Base-by-base conservation (phyloP, 1,140 invertebrate species). In the Meloidogyne chitwoodi region DNA sequence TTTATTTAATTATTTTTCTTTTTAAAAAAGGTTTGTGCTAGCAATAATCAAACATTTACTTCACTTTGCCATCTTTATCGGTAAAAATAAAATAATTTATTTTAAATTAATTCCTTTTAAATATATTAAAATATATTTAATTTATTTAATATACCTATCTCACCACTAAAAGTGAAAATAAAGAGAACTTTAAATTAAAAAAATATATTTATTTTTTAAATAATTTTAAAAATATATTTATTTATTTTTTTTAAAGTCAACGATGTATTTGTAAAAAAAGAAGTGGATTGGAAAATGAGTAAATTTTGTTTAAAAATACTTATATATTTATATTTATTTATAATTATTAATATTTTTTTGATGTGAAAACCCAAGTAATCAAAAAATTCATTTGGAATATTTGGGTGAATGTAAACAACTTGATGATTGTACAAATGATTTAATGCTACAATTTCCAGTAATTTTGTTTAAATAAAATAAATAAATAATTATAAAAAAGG, bases 21-120 rank as follows among this genome's bases (percentile, higher is more conserved):
- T 24, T 67, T 22, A 38, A 82, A 82, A 24, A 85, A 91, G 90
- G 94, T 96, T 34, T 96, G 94, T 89, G 93, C 93, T 63, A 95
- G 94, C 88, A 91, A 92, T 88, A 96, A 96, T 85, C 92, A 95
- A 88, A 96, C 94, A 2, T 96, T 93, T 91, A 88, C 91, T 19
- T 95, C 93, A 19, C 93, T 96, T 85, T 96, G 94, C 88, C 92
- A 94, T 83, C 91, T 96, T 70, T 93, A 96, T 88, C 92, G 93
- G 48, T 56, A 56, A 56, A 48, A 19, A 48, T 48, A 31, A 3
- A 31, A 31, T n/a, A n/a, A n/a, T n/a, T n/a, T n/a, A n/a, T n/a
- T n/a, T n/a, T n/a, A n/a, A n/a, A n/a, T n/a, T n/a, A n/a, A n/a
- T n/a, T n/a, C n/a, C n/a, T n/a, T n/a, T n/a, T n/a, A n/a, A n/a